Percentiles rank a stretch among this genome's conserved stretches.
phyloP scores from a whole-genome alignment of 1,140 invertebrate species.

The Calliphora vicina region DNA sequence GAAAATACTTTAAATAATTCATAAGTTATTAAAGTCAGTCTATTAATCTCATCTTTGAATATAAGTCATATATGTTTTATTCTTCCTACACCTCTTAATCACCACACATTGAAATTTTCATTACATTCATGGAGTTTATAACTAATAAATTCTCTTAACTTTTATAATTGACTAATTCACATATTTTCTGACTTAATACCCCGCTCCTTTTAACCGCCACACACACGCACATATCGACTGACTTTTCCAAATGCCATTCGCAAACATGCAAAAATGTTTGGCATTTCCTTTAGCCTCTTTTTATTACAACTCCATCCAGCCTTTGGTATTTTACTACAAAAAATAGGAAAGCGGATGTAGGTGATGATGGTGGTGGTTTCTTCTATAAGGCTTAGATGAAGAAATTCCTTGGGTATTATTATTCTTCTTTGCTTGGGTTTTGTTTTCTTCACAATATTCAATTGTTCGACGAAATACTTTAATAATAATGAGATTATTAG shows the following conservation, averaged over 20 bases:
- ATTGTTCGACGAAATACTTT: slow-evolving; percentile 23
- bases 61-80: no score
- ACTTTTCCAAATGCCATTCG: neutral
- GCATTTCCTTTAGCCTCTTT: slow-evolving; percentile 17
- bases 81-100: neutral
- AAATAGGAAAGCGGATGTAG: neutral
- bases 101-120: neutral
- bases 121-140: neutral
- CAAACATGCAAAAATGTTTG: slow-evolving; percentile 20
- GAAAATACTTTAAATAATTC: no score
- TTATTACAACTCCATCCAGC: neutral
- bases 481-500: slow-evolving; percentile 35
- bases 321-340: no score
- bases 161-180: slow-evolving; percentile 29
- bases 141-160: slow-evolving; percentile 28
- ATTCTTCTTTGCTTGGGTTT: neutral
- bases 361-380: neutral
- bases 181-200: slow-evolving; percentile 20
- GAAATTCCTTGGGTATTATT: neutral
- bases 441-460: neutral
- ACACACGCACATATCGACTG: neutral
- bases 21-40: neutral
- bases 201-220: neutral
- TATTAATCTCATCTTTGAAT: no score
- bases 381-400: neutral